These are phyloP conservation scores for Agrotis puta DNA, from an alignment of 2,888 invertebrate species.

Conservation along the genomic window DNA sequence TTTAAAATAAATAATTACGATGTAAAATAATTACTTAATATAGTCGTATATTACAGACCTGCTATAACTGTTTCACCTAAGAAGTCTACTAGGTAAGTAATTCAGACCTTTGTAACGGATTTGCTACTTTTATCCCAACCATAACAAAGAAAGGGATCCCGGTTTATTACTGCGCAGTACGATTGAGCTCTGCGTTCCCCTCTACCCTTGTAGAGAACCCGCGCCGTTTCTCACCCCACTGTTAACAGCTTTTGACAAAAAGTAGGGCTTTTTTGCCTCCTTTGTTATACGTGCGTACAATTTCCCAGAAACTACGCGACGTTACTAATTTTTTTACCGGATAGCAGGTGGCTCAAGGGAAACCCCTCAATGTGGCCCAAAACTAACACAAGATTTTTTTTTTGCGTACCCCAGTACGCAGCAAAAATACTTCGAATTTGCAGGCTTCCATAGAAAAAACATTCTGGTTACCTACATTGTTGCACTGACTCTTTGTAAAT, in stretches of 20 bases:
- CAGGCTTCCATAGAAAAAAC: slow-evolving; percentile 36
- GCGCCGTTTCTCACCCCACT: slow-evolving; percentile 46
- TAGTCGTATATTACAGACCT: slow-evolving; percentile 7
- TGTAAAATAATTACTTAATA: background rate
- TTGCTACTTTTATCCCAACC: slow-evolving; percentile 47
- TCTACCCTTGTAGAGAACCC: slow-evolving; percentile 38
- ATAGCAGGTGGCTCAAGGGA: slow-evolving; percentile 35
- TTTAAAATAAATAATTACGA: slow-evolving; percentile 24
- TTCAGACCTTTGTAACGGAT: slow-evolving; percentile 28
- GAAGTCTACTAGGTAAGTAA: slow-evolving; percentile 8
- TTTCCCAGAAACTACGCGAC: slow-evolving; percentile 49
- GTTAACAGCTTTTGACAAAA: slow-evolving; percentile 36
- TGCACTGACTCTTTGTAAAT: slow-evolving; percentile 60
- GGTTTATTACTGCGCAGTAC: slow-evolving; percentile 58
- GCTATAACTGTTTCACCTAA: slow-evolving; percentile 6
- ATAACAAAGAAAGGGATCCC: slow-evolving; percentile 65
- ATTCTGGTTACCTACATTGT: slow-evolving; percentile 21
- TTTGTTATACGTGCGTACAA: slow-evolving; percentile 41
- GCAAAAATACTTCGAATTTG: slow-evolving; percentile 24
- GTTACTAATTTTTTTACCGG: slow-evolving; percentile 25
- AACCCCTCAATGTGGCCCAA: slow-evolving; percentile 34
- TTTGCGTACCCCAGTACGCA: slow-evolving; percentile 7
- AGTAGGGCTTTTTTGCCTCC: slow-evolving; percentile 22
- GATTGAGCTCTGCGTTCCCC: slow-evolving; percentile 40
- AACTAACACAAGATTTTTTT: background rate